These are phyloP conservation scores for Thomomys bottae DNA, from an alignment of 2,113 vertebrate species.

Conservation along the genomic window DNA sequence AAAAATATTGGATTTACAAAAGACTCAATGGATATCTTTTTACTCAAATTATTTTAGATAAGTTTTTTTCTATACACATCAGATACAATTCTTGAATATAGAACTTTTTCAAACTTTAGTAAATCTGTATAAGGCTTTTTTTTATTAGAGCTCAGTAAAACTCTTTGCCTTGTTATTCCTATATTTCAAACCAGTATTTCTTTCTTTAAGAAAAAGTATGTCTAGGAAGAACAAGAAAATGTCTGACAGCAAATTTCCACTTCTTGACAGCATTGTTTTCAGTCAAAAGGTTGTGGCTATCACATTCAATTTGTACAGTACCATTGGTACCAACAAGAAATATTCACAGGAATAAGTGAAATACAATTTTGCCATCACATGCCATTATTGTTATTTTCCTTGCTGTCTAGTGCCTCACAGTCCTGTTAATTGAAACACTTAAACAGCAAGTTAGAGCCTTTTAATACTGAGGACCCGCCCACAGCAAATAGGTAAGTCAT, in stretches of 20 bases:
- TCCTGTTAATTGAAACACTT: slow-evolving; percentile 68
- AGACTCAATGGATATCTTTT: background rate
- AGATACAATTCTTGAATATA: background rate
- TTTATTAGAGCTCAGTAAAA: slow-evolving; percentile 37
- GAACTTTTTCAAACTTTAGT: slow-evolving; percentile 12
- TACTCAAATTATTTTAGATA: slow-evolving; percentile 10
- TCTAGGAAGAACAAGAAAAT: slow-evolving; percentile 69
- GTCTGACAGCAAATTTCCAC: slow-evolving; percentile 19
- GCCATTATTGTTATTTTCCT: slow-evolving; percentile 77
- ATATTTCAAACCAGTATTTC: slow-evolving; percentile 32
- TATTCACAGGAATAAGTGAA: slow-evolving; percentile 89
- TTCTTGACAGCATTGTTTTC: slow-evolving; percentile 74
- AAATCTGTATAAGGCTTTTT: slow-evolving; percentile 33
- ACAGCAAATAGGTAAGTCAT: slow-evolving; percentile 85
- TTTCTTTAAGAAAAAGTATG: slow-evolving; percentile 27
- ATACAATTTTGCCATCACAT: slow-evolving; percentile 81
- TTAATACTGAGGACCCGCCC: slow-evolving; percentile 81
- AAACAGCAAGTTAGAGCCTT: slow-evolving; percentile 82
- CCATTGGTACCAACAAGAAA: slow-evolving; percentile 89
- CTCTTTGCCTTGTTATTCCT: background rate
- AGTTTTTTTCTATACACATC: background rate
- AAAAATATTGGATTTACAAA: background rate
- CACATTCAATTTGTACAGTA: slow-evolving; percentile 85
- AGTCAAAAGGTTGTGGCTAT: slow-evolving; percentile 81
- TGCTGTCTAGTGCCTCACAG: slow-evolving; percentile 77